Evolutionary conservation across 2,113 vertebrate genomes (phyloP), one percentile per base, ranked within the genome.

Genomic region (Nyctibius bracteatus): DNA sequence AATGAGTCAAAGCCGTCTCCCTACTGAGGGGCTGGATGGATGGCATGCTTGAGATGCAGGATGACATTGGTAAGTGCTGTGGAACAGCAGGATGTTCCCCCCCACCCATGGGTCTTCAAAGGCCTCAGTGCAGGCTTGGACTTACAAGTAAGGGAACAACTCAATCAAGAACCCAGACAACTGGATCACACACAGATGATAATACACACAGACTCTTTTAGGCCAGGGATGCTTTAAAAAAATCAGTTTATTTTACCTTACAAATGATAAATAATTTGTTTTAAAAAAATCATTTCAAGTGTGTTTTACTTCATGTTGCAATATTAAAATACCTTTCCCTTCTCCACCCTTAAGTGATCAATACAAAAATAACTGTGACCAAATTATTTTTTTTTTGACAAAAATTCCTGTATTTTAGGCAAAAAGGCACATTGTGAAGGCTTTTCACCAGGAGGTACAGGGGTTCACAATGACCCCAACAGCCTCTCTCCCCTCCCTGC

Each of bases 221-320:
- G 15, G 31, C 31, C 44, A 75, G 31, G 5, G 52, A 52, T 86
- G 82, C 65, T 86, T 94, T 61, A 30, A 93, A 97, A 96, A 98
- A 96, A 87, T 93, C 96, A 47, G 94, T 98, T 98, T 98, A 98
- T 98, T 98, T 98, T 88, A 96, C 96, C 78, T 98, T 98, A 98
- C 96, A 98, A 98, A 98, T 46, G 97, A 98, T 98, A 98, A 98
- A 98, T 98, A 98, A 97, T 98, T 98, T 96, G 67, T 39, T 94
- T 46, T 97, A 12, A 92, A 75, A 89, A 80, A 95, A 95, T 95
- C 49, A 98, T 97, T 92, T 98, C 97, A 98, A 97, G 95, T 97
- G 96, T 97, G 80, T 88, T 81, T 81, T 97, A 97, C 97, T 98
- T 98, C 96, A 96, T 91, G 78, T 92, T 80, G 91, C 71, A 94